Evolutionary conservation across 1,140 invertebrate species (phyloP).

Genomic region (Fopius arisanus): DNA sequence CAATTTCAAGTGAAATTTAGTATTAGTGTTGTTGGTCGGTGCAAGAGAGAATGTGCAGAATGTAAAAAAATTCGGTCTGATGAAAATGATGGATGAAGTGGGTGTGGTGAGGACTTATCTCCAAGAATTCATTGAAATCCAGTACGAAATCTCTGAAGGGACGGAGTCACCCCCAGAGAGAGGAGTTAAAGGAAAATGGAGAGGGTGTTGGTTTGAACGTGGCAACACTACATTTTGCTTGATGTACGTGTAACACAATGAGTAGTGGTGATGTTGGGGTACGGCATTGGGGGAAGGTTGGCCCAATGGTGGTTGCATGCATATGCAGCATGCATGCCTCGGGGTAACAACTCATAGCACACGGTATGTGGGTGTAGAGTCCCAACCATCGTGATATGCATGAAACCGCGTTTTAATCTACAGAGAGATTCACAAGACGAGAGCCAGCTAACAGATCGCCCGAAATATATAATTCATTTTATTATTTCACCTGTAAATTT

Average conservation of each 20-base stretch:
- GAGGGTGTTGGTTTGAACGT: not conserved
- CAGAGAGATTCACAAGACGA: slow-evolving; percentile 47
- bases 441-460: not conserved
- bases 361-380: slow-evolving; percentile 38
- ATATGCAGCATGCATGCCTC: slow-evolving; percentile 61
- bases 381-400: slow-evolving; percentile 51
- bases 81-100: no score
- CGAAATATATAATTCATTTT: not conserved
- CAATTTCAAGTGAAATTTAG: no score
- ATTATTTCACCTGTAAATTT: not conserved
- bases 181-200: not conserved
- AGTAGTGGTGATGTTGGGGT: slow-evolving; percentile 11
- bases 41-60: no score
- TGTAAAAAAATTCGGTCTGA: no score
- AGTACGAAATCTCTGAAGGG: slow-evolving; percentile 32
- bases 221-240: slow-evolving; percentile 2
- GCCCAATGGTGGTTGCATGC: slow-evolving; percentile 44
- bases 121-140: slow-evolving; percentile 44
- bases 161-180: not conserved
- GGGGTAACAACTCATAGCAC: slow-evolving; percentile 59
- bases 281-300: not conserved
- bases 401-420: slow-evolving; percentile 53
- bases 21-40: no score
- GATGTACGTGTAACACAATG: slow-evolving; percentile 6
- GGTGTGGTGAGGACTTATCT: not conserved